Evolutionary conservation across 2,888 invertebrate species (phyloP).

Genomic region (Hipparchia sbordonii): DNA sequence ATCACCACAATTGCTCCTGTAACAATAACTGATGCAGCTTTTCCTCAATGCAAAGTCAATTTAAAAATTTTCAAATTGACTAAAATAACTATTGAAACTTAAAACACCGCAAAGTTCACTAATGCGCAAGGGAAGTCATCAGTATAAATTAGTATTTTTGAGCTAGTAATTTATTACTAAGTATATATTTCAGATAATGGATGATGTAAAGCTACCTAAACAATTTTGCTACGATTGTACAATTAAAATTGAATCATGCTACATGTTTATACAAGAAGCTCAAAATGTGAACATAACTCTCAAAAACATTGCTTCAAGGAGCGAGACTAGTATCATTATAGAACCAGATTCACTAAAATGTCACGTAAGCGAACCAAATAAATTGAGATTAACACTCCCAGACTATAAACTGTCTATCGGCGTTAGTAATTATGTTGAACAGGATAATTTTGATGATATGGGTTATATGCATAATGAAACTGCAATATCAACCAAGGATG

Average conservation of each 20-base stretch:
- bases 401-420: conserved; percentile 61
- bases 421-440: conserved; percentile 45
- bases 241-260: conserved; percentile 75
- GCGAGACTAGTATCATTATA: conserved; percentile 60
- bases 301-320: conserved; percentile 61
- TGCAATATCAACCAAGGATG: neutral
- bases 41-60: no score
- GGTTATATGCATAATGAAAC: conserved; percentile 29
- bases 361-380: conserved; percentile 39
- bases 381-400: conserved; percentile 56
- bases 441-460: conserved; percentile 35
- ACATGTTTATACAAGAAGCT: conserved; percentile 72
- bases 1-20: no score
- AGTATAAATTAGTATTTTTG: no score
- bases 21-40: no score
- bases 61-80: no score
- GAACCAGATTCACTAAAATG: conserved; percentile 50
- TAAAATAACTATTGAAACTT: no score
- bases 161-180: no score
- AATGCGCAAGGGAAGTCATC: no score
- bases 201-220: conserved; percentile 73
- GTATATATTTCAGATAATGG: conserved; percentile 53
- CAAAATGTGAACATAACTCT: conserved; percentile 64
- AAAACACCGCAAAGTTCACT: no score
- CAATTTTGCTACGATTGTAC: conserved; percentile 77